Evolutionary conservation across 2,888 invertebrate genomes (phyloP).

Genomic region (Galeruca laticollis): DNA sequence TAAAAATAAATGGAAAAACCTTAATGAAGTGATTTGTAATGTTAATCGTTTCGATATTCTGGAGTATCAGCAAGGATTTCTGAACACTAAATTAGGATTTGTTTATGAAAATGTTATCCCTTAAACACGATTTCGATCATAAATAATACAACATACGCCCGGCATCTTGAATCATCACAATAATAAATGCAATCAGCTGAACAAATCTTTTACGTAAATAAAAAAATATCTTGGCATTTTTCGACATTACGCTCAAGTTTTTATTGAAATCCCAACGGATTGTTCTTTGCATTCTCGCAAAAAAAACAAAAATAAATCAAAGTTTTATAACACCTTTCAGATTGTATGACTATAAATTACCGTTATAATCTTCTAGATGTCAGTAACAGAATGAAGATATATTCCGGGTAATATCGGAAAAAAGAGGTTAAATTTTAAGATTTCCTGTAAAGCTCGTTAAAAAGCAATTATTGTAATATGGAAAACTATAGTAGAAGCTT

Average conservation of each 20-base stretch:
- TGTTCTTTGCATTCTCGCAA: constrained; percentile 29
- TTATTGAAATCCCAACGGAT: constrained; percentile 14
- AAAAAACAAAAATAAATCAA: constrained; percentile 29
- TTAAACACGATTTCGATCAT: too few species aligned
- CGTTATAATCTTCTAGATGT: constrained; percentile 32
- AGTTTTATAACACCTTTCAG: constrained; percentile 33
- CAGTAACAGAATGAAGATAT: constrained; percentile 31
- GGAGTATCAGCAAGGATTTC: too few species aligned
- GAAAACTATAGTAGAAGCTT: not conserved
- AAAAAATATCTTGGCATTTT: not conserved
- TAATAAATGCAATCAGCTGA: not conserved
- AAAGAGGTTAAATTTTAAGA: constrained; percentile 19
- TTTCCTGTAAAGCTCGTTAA: constrained; percentile 29
- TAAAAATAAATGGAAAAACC: too few species aligned
- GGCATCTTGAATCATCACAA: not conserved
- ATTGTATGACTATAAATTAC: constrained; percentile 35
- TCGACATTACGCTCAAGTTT: not conserved
- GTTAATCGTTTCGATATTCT: too few species aligned
- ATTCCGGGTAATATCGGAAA: constrained; percentile 25
- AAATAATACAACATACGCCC: not conserved
- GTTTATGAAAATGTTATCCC: too few species aligned
- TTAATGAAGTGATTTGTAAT: too few species aligned
- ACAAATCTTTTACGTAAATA: not conserved
- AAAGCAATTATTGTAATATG: constrained; percentile 22
- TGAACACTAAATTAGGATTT: too few species aligned